phyloP scores from a whole-genome alignment of 2,113 vertebrate species.

The Dasyprocta punctata region DNA sequence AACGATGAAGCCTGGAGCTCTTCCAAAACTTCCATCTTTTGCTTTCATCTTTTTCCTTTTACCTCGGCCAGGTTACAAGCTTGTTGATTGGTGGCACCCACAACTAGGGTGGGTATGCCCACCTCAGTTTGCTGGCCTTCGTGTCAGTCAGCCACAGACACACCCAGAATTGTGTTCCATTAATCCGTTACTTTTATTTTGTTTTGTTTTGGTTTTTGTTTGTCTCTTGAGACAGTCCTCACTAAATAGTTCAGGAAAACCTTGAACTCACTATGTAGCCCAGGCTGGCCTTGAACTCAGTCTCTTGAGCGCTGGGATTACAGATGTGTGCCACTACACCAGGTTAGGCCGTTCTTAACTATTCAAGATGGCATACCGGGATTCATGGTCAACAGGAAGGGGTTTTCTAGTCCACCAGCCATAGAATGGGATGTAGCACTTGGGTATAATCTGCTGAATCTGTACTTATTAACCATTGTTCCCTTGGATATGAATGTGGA shows the following conservation, averaged over 20 bases:
- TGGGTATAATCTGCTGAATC: too few species aligned
- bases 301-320: background rate
- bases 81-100: background rate
- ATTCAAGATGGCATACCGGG: background rate
- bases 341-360: background rate
- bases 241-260: background rate
- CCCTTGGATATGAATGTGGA: background rate
- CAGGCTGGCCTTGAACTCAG: background rate
- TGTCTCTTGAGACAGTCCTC: background rate
- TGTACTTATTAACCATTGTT: fast-evolving
- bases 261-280: background rate
- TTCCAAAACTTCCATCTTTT: background rate
- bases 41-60: background rate
- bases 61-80: background rate
- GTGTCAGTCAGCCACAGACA: background rate
- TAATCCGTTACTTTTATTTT: background rate
- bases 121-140: background rate
- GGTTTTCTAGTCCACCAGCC: background rate
- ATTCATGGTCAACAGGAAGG: background rate
- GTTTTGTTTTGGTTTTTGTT: background rate
- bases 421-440: background rate
- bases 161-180: background rate
- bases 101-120: background rate
- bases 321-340: background rate
- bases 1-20: background rate